Conservation (phyloP, 2,797 vertebrate species). For the Xyrichtys novacula region DNA sequence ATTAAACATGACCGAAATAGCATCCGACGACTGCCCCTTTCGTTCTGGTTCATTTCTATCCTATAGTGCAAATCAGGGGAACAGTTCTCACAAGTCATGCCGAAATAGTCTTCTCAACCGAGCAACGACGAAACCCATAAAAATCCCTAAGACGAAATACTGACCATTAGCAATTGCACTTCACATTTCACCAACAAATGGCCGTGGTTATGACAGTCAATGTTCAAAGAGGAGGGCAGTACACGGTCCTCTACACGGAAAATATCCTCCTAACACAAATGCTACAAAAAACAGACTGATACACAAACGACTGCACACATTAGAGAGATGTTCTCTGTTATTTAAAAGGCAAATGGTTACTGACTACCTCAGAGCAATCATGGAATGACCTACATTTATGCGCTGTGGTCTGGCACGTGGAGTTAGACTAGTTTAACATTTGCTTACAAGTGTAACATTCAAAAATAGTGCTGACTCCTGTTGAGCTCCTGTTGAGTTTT, state of each 20-base stretch:
- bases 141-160: conserved; percentile 68
- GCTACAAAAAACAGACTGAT: conserved; percentile 41
- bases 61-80: conserved; percentile 80
- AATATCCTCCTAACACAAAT: conserved; percentile 48
- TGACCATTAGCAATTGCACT: conserved; percentile 80
- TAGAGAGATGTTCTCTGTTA: conserved; percentile 44
- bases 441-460: conserved; percentile 51
- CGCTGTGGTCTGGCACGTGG: conserved; percentile 51
- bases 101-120: conserved; percentile 56
- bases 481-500: not conserved
- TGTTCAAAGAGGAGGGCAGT: conserved; percentile 30
- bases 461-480: conserved; percentile 38
- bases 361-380: conserved; percentile 47
- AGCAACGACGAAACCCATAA: conserved; percentile 58
- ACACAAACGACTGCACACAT: conserved; percentile 57
- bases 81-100: conserved; percentile 58
- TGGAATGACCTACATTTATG: conserved; percentile 34
- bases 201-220: conserved; percentile 51
- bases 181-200: conserved; percentile 79
- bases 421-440: conserved; percentile 43
- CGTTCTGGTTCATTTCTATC: conserved; percentile 42
- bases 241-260: conserved; percentile 46
- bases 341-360: conserved; percentile 76
- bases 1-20: conserved; percentile 68
- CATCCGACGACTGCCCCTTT: conserved; percentile 50